Base-by-base conservation (phyloP, 2,888 invertebrate species). In the Drosophila anomalata region DNA sequence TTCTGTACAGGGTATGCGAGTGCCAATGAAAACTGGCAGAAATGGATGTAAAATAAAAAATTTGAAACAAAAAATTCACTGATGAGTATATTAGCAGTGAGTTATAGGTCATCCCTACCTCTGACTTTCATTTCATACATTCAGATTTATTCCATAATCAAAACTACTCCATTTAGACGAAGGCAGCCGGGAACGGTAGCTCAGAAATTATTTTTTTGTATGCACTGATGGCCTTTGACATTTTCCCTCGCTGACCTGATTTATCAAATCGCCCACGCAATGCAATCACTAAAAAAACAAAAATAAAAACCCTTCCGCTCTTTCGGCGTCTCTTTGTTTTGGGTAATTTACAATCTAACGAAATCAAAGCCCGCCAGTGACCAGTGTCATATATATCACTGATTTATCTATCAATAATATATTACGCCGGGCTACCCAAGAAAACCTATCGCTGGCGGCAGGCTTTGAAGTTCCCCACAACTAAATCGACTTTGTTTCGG, bases 331-430 rank as follows among this genome's bases (percentile, higher is more conserved):
- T 54, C 36, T 36, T 58, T 65, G 17, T 39, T 36, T 24, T 20
- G 12, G 65, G 50, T 65, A 55, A 73, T 70, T 70, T 73, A 70
- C 69, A 73, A 39, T 73, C 65, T 39, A 50, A 51, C 66, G 12
- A n/a, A 36, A 31, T 26, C 71, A 60, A 53, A 61, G 61, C 31
- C 52, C 61, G 41, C 52, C 63, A 52, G 66, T 62, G 80, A 72
- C 62, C 77, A 61, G 58, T 63, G 59, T 46, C 66, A 47, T 60
- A 81, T 82, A 82, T 88, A 88, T 82, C 75, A 87, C 77, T 77
- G 72, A 87, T 82, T 75, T 75, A 75, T 63, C 67, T 65, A 72
- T 75, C 67, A 79, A 74, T 63, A 75, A 61, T 75, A 78, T 55
- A 73, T 78, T 65, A 58, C 47, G 69, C 57, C 66, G 33, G 68